Evolutionary conservation across 2,113 vertebrate species (phyloP).

Genomic region (Grammomys dolichurus): DNA sequence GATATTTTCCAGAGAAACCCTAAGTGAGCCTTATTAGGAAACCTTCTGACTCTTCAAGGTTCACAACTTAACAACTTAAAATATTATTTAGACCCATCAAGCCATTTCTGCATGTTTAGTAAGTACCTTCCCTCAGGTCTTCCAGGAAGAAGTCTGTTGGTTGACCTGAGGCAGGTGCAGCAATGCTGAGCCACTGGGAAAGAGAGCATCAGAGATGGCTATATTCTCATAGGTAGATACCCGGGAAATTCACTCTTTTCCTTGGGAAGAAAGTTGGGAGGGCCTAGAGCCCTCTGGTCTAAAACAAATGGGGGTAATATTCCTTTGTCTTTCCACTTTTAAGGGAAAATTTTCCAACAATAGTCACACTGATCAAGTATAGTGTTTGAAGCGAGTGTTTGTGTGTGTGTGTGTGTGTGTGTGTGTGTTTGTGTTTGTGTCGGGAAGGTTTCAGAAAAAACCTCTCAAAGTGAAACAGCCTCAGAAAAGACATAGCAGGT

Average conservation of each 20-base stretch:
- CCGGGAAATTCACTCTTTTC: not conserved
- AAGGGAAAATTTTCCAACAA: not conserved
- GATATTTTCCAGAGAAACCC: constrained; percentile 12
- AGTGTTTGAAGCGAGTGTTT: not conserved
- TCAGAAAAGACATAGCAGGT: not conserved
- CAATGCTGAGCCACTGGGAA: not conserved
- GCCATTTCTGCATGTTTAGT: not conserved
- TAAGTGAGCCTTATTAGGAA: not conserved
- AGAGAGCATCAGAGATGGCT: not conserved
- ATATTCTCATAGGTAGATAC: not conserved
- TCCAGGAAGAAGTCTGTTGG: not conserved
- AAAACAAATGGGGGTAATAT: not conserved
- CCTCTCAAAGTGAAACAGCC: not conserved
- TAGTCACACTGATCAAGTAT: not conserved
- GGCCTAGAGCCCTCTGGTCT: not conserved
- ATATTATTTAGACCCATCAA: not conserved
- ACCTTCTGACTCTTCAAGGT: not conserved
- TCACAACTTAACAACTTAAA: not conserved
- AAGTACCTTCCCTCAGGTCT: not conserved
- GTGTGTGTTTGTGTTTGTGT: too few relatives aligned
- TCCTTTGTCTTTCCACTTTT: constrained; percentile 6
- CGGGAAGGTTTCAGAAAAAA: not conserved
- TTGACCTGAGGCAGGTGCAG: not conserved
- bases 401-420: too few relatives aligned
- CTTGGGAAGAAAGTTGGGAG: not conserved